Conservation (phyloP, 2,888 invertebrate genomes). For the Cancer borealis region DNA sequence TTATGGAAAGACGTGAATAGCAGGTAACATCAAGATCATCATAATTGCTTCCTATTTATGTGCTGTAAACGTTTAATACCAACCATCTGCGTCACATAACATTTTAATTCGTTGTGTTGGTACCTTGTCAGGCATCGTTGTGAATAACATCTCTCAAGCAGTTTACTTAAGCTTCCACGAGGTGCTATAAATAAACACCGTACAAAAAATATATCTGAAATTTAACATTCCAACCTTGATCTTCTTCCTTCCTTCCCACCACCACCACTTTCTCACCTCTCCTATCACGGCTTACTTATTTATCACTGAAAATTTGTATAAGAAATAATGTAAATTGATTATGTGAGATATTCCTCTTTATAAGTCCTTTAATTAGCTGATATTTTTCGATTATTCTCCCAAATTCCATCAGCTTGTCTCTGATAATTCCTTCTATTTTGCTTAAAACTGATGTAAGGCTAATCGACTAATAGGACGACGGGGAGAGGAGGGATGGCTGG, state of each 20-base stretch:
- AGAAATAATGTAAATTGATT: neutral
- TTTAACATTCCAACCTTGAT: neutral
- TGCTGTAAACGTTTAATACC: too few relatives aligned
- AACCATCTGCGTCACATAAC: too few relatives aligned
- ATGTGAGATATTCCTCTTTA: neutral
- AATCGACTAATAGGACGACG: neutral
- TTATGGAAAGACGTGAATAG: neutral
- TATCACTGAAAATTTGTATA: neutral
- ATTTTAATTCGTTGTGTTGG: neutral
- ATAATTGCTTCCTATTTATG: too few relatives aligned
- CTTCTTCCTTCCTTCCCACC: neutral
- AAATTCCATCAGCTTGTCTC: neutral
- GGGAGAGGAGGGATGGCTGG: neutral
- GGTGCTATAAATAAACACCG: neutral
- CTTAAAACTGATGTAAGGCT: neutral
- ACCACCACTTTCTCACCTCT: neutral
- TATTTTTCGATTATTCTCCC: slow-evolving; percentile 6
- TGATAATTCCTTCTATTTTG: neutral
- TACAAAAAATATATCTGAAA: neutral
- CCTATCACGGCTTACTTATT: neutral
- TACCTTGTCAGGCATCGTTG: neutral
- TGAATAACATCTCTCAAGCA: neutral
- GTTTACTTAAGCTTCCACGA: neutral
- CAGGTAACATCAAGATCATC: neutral
- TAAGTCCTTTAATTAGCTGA: neutral